These are phyloP conservation scores for Sebastes matsubarae DNA, from an alignment of 2,797 vertebrate genomes.

Conservation along the genomic window DNA sequence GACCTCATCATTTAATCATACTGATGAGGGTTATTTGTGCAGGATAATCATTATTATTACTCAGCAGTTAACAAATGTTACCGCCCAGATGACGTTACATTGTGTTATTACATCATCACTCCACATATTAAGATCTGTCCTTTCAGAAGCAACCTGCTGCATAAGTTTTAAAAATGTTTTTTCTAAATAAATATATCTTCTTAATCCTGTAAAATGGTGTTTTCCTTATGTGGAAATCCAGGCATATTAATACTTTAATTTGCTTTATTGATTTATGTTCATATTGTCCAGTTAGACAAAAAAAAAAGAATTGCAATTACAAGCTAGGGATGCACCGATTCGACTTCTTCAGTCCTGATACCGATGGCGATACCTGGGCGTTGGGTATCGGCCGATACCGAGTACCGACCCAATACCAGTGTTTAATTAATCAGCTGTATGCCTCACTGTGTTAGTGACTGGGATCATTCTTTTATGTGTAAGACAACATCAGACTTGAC, in stretches of 20 bases:
- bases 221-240: background rate
- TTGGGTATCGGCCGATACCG: too few relatives aligned
- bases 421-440: too few relatives aligned
- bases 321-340: too few relatives aligned
- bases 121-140: background rate
- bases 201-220: background rate
- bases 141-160: background rate
- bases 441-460: too few relatives aligned
- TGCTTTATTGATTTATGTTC: background rate
- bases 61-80: background rate
- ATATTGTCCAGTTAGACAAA: background rate
- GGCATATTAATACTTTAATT: background rate
- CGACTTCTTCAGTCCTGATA: too few relatives aligned
- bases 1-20: background rate
- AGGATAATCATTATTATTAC: background rate
- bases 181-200: background rate
- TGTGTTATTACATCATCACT: background rate
- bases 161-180: accelerated
- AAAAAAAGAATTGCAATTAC: too few relatives aligned
- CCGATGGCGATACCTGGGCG: too few relatives aligned
- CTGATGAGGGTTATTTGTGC: background rate
- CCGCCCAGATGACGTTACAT: background rate
- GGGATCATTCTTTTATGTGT: too few relatives aligned
- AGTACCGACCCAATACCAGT: too few relatives aligned
- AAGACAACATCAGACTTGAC: too few relatives aligned